Evolutionary conservation across 2,797 vertebrate genomes (phyloP).

Genomic region (Hephaestus fuliginosus): DNA sequence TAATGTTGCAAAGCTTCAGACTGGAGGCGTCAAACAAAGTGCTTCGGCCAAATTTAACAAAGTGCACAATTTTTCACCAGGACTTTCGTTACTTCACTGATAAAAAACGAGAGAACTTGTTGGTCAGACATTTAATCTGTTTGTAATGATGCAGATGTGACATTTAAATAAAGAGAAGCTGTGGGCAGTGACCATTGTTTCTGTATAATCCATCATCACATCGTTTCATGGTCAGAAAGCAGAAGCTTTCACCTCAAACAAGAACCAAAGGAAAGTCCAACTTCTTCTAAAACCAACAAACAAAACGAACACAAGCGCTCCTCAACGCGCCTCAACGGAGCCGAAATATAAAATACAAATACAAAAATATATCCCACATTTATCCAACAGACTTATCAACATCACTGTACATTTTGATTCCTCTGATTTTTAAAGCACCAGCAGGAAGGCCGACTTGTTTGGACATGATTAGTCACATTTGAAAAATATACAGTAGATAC

Average conservation of each 20-base stretch:
- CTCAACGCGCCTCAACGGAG: slow-evolving; percentile 21
- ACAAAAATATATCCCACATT: slow-evolving; percentile 56
- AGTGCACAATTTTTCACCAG: slow-evolving; percentile 32
- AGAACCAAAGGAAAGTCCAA: not conserved
- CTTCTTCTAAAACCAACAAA: not conserved
- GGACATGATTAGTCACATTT: slow-evolving; percentile 1
- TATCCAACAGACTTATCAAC: slow-evolving; percentile 9
- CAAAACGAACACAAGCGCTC: slow-evolving; percentile 1
- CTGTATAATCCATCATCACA: slow-evolving; percentile 7
- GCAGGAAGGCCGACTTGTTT: slow-evolving; percentile 6
- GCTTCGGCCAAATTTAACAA: slow-evolving; percentile 38
- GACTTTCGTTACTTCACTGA: not conserved
- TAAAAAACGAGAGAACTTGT: not conserved
- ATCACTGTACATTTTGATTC: slow-evolving; percentile 26
- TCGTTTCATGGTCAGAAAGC: not conserved
- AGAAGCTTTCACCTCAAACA: not conserved
- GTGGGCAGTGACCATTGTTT: not conserved
- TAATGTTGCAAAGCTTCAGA: slow-evolving; percentile 19
- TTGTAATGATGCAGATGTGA: not conserved
- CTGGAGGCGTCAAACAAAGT: slow-evolving; percentile 33
- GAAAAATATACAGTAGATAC: not conserved
- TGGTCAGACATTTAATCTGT: not conserved
- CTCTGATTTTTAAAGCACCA: not conserved
- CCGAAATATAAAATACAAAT: slow-evolving; percentile 54
- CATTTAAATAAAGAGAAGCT: not conserved